phyloP scores from a whole-genome alignment of 2,113 vertebrate genomes.

The Oncorhynchus clarkii region DNA sequence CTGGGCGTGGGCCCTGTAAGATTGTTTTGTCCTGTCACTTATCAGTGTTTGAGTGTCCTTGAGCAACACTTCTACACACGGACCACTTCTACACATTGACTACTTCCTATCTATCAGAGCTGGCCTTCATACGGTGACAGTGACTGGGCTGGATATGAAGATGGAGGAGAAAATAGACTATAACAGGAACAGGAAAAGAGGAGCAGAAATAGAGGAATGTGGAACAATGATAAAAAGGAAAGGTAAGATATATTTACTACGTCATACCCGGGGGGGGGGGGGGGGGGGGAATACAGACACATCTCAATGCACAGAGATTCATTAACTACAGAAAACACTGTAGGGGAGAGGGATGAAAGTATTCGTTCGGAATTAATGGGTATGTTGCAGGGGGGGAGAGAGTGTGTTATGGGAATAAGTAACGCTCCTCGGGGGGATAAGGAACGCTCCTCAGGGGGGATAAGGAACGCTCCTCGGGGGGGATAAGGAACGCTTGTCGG shows the following conservation, averaged over 20 bases:
- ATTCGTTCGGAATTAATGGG: background rate
- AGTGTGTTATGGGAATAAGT: background rate
- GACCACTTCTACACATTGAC: no score
- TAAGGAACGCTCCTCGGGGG: no score
- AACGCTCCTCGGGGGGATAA: background rate
- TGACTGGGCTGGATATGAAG: background rate
- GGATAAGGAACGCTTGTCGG: no score
- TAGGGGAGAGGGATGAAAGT: constrained; percentile 13
- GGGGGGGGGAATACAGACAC: background rate
- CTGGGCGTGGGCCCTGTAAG: no score
- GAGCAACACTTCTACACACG: background rate
- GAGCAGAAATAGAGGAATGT: no score
- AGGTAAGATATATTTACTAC: no score
- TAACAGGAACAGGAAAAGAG: no score
- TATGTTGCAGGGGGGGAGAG: no score
- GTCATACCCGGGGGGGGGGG: background rate
- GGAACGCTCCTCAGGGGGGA: no score
- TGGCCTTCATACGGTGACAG: constrained; percentile 34
- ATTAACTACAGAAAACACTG: background rate
- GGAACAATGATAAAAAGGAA: no score
- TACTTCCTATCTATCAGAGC: background rate
- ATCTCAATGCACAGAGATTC: background rate
- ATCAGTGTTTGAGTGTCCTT: background rate
- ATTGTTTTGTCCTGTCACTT: background rate
- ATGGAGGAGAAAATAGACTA: background rate